Percentiles rank a stretch among this genome's conserved stretches.
Conservation (phyloP, 2,888 invertebrate species). For the Nasonia oneida region DNA sequence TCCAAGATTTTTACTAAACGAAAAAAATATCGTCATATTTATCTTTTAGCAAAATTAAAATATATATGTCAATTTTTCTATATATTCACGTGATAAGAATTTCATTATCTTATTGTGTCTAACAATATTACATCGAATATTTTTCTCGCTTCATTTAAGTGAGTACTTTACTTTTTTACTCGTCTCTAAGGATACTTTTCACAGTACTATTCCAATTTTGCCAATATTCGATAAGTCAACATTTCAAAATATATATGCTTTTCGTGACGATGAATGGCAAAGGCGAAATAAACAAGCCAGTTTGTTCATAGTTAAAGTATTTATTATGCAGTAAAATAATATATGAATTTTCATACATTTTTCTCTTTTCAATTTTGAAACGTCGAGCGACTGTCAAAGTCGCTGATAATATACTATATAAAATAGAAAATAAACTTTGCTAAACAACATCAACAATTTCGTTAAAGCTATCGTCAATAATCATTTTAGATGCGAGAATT, state of each 20-base stretch:
- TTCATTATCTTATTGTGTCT: constrained; percentile 50
- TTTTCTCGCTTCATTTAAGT: constrained; percentile 31
- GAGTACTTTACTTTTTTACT: constrained; percentile 44
- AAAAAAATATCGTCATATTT: constrained; percentile 40
- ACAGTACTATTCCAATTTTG: constrained; percentile 52
- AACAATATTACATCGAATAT: constrained; percentile 49
- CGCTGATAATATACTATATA: constrained; percentile 22
- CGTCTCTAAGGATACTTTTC: constrained; percentile 59
- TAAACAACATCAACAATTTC: constrained; percentile 29
- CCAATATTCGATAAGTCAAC: constrained; percentile 15
- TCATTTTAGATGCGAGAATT: constrained; percentile 27
- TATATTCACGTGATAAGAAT: constrained; percentile 43
- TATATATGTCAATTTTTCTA: constrained; percentile 33
- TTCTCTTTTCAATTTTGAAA: constrained; percentile 38
- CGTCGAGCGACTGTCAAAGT: constrained; percentile 55
- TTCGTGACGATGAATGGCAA: constrained; percentile 37
- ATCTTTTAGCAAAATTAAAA: constrained; percentile 45
- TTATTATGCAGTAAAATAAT: constrained; percentile 57
- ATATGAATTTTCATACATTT: constrained; percentile 58
- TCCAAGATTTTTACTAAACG: constrained; percentile 44
- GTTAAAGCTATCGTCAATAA: constrained; percentile 24
- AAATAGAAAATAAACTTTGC: constrained; percentile 49
- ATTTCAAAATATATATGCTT: constrained; percentile 29
- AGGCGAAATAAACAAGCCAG: constrained; percentile 59
- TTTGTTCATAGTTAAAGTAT: constrained; percentile 48